Evolutionary conservation across 2,113 vertebrate genomes (phyloP), one percentile per base, ranked within the genome.

Genomic region (Salvelinus fontinalis): DNA sequence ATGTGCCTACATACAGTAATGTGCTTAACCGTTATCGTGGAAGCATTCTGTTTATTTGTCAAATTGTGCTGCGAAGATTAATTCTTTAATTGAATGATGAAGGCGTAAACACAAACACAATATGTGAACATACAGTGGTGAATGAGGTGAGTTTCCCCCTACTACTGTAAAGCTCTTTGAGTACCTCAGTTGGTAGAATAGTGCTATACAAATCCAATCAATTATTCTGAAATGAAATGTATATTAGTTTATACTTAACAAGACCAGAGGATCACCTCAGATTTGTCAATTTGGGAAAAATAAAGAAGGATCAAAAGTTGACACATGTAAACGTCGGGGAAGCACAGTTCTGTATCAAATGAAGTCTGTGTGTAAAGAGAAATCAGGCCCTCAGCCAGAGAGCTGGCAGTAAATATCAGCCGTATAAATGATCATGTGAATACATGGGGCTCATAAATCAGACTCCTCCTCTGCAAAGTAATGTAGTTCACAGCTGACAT

Each of bases 371-470:
- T 67, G 69, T 64, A 3, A 27, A n/a, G 73, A 83, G 71, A 78
- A 81, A 77, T 75, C 78, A 76, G 31, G 74, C 71, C 80, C 86
- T 85, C 84, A 86, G 80, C 79, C 74, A 65, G 76, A 73, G 79
- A 77, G 80, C 67, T 86, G 88, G 83, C 82, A 90, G 86, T 86
- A 89, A 87, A 91, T 90, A 92, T 62, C n/a, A 62, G 59, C 7
- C 1, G 81, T 86, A 88, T 86, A 90, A 89, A 92, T 91, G 87
- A 88, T 88, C 77, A 90, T 89, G 86, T 83, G 83, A 82, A 84
- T 79, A 87, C 84, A 89, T 72, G 68, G 11, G 85, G 64, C 80
- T 82, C 87, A 88, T 91, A 89, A 91, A 91, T 91, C 87, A 88
- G 79, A 79, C 74, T 34, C 12, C 73, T 73, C 74, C 79, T 75